Base-by-base conservation (phyloP, 1,140 invertebrate genomes). In the Kradibia gibbosae region DNA sequence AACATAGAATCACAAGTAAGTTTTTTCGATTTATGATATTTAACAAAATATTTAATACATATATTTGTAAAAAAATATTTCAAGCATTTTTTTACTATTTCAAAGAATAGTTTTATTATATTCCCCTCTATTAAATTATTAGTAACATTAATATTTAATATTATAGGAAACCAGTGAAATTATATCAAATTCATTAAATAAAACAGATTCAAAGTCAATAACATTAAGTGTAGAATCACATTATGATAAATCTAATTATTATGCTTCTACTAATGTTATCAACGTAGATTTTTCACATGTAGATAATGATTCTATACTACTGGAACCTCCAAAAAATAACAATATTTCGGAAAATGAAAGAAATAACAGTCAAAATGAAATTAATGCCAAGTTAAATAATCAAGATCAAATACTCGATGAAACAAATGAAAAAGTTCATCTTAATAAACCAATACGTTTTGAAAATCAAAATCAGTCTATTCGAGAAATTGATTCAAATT, bases 331-430 rank as follows among this genome's bases (percentile, higher is more conserved):
- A 0, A 67, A 39, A 39, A 67, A 39, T 39, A 55, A 25, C 45
- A 39, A 70, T 50, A 50, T 67, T 25, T 67, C 82, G 3, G 84
- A 86, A 48, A 62, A 80, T 34, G 83, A 83, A 53, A 53, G 85
- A 53, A 86, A 82, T 76, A 85, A 72, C 10, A 72, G 48, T 22
- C 28, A 86, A 78, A 86, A 86, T 45, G 84, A 86, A 67, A 84
- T 86, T 62, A 83, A 84, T 53, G 84, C 83, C 3, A 87, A 83
- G 55, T 65, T 85, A 10, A 87, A 85, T 34, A 86, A 86, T 82
- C 79, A 84, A 71, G 82, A 76, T 15, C 55, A 36, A 57, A 57
- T 74, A 53, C 17, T 67, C 1, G 36, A 73, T n/a, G 45, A 15
- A 0, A 34, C 7, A 20, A 34, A 20, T 31, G 71, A 53, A 71